Conservation (phyloP, 2,797 vertebrate genomes). For the Tokudaia muenninki region DNA sequence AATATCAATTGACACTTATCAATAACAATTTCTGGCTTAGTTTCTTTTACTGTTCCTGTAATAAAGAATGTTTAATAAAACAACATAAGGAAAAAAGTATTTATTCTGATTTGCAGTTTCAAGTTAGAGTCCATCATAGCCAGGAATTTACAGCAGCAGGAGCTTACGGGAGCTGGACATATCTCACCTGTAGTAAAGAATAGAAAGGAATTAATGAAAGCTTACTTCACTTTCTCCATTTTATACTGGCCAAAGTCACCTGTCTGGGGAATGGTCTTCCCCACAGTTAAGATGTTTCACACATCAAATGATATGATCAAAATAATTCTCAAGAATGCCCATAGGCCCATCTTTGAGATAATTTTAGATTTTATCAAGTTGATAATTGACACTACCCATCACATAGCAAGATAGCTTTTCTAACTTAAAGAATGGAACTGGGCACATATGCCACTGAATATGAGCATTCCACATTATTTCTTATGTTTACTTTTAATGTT, state of each 20-base stretch:
- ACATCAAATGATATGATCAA: background rate
- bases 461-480: background rate
- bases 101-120: background rate
- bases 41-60: background rate
- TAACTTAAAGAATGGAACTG: background rate
- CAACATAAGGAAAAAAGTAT: background rate
- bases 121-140: background rate
- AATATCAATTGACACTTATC: background rate
- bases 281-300: background rate
- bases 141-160: background rate
- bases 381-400: background rate
- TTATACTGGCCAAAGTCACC: background rate
- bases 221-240: background rate
- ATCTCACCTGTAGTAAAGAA: background rate
- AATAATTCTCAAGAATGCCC: background rate
- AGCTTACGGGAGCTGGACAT: background rate
- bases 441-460: fast-evolving
- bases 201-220: background rate
- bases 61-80: background rate
- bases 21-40: background rate
- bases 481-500: background rate
- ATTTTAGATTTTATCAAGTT: background rate
- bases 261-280: background rate
- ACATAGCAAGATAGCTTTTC: background rate
- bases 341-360: background rate